Percentiles rank a stretch among this genome's conserved stretches.
These are phyloP conservation scores for Dynastes maya DNA, from an alignment of 2,888 invertebrate species.

Conservation along the genomic window DNA sequence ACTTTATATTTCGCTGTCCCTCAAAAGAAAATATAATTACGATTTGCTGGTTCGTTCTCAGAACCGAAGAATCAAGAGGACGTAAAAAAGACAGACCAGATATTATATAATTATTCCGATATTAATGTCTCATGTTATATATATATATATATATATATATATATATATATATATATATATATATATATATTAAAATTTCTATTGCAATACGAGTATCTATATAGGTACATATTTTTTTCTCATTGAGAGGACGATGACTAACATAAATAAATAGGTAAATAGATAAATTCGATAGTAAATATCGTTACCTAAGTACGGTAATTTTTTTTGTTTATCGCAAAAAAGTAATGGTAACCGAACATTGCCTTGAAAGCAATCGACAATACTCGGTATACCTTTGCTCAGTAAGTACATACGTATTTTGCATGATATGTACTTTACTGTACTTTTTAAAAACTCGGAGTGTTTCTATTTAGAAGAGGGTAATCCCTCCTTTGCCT, in stretches of 20 bases:
- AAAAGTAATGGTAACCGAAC: not conserved
- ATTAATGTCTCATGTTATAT: not conserved
- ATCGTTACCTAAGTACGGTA: not conserved
- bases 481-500: too few relatives aligned
- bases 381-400: too few relatives aligned
- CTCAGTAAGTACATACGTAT: too few relatives aligned
- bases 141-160: too few relatives aligned
- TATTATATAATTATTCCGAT: constrained; percentile 6
- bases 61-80: constrained; percentile 5
- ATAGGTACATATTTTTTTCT: not conserved
- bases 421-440: too few relatives aligned
- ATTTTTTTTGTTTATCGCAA: constrained; percentile 5
- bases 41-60: constrained; percentile 15
- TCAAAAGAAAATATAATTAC: constrained; percentile 33
- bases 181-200: not conserved
- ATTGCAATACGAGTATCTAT: not conserved
- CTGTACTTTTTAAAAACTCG: too few relatives aligned
- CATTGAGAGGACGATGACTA: not conserved
- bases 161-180: not conserved
- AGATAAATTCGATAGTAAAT: not conserved
- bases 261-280: not conserved
- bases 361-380: too few relatives aligned
- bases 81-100: not conserved
- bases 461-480: too few relatives aligned
- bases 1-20: constrained; percentile 13